Evolutionary conservation across 2,113 vertebrate species (phyloP).

Genomic region (Callorhinus ursinus): DNA sequence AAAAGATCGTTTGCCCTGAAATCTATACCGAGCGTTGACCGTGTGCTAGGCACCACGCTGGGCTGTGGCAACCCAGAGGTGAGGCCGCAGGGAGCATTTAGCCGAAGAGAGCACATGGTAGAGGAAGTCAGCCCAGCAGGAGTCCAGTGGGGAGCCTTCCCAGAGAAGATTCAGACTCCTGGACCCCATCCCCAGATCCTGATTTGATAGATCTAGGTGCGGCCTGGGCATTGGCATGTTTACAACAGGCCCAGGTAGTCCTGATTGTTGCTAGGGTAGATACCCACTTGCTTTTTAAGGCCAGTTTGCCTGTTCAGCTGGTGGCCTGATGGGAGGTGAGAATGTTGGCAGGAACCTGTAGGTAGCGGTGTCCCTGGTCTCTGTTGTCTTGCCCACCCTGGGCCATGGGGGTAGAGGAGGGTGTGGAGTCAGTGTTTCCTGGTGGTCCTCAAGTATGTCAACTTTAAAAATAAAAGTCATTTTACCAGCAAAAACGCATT

Average conservation of each 20-base stretch:
- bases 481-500: neutral
- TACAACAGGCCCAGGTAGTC: neutral
- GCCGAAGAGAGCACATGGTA: neutral
- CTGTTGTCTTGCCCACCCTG: neutral
- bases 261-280: neutral
- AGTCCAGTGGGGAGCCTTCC: neutral
- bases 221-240: neutral
- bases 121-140: neutral
- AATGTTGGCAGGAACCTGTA: neutral
- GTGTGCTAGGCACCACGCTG: neutral
- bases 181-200: neutral
- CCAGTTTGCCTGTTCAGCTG: neutral
- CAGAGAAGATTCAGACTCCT: neutral
- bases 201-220: neutral
- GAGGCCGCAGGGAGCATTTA: neutral
- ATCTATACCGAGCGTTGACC: neutral
- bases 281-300: neutral
- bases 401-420: neutral
- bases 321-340: neutral
- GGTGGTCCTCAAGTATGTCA: neutral
- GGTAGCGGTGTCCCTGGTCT: neutral
- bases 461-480: neutral
- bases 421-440: neutral
- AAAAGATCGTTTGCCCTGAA: neutral
- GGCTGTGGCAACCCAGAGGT: neutral